A percentile compares a stretch with the other conserved stretches of the same genome.
These are phyloP conservation scores for Sinelater perroti DNA, from an alignment of 2,888 invertebrate genomes.

Conservation along the genomic window DNA sequence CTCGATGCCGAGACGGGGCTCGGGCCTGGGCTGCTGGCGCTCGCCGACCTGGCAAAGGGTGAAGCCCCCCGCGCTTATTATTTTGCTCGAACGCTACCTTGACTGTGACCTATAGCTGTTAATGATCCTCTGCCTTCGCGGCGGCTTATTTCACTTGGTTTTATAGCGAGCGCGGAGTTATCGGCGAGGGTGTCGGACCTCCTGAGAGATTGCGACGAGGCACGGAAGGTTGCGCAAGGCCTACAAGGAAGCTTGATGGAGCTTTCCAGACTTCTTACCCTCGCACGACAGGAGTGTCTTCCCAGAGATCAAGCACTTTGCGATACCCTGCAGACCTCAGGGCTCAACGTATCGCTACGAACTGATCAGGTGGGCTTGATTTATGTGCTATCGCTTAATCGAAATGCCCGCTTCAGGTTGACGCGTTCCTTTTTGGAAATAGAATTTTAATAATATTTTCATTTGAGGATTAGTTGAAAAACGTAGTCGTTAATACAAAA, in stretches of 20 bases:
- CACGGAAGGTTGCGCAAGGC: constrained; percentile 64
- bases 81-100: neutral
- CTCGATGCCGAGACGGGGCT: constrained; percentile 52
- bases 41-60: constrained; percentile 23
- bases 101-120: neutral
- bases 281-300: constrained; percentile 71
- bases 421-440: neutral
- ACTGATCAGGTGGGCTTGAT: constrained; percentile 66
- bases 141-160: no score
- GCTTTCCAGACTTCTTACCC: constrained; percentile 68
- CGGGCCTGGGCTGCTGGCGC: constrained; percentile 12
- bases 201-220: constrained; percentile 66
- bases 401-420: neutral
- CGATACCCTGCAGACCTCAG: constrained; percentile 77
- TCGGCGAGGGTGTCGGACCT: constrained; percentile 67
- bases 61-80: constrained; percentile 11
- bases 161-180: constrained; percentile 70
- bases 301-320: constrained; percentile 77
- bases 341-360: constrained; percentile 71
- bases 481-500: no score
- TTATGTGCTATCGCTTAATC: constrained; percentile 5
- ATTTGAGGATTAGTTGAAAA: no score
- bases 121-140: neutral
- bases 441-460: neutral
- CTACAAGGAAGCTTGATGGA: constrained; percentile 69